A percentile compares a stretch with the other conserved stretches of the same genome.
These are phyloP conservation scores for Aspiorhynchus laticeps DNA, from an alignment of 2,113 vertebrate genomes.

Conservation along the genomic window DNA sequence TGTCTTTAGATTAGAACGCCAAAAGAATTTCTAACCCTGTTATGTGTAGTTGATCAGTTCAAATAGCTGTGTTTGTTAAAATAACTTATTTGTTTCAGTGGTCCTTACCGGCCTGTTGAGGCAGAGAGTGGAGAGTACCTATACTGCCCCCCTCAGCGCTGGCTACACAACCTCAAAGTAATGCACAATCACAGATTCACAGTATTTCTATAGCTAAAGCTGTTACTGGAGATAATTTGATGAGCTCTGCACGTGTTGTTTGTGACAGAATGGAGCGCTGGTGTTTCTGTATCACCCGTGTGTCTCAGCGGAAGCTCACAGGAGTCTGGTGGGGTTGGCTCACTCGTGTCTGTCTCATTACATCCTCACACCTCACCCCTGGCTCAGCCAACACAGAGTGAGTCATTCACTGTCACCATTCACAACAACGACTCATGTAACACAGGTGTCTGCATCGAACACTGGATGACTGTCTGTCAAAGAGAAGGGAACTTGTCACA, in stretches of 20 bases:
- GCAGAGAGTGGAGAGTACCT: slow-evolving; percentile 77
- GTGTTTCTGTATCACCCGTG: slow-evolving; percentile 82
- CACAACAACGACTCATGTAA: neutral
- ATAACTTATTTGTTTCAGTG: slow-evolving; percentile 61
- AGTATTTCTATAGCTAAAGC: neutral
- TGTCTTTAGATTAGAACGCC: neutral
- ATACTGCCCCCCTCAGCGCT: slow-evolving; percentile 79
- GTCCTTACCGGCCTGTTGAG: slow-evolving; percentile 70
- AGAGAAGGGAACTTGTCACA: neutral
- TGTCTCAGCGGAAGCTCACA: slow-evolving; percentile 68
- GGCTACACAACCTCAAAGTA: slow-evolving; percentile 79
- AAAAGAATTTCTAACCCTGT: neutral
- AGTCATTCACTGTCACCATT: slow-evolving; percentile 50
- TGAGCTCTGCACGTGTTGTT: slow-evolving; percentile 21
- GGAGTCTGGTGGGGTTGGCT: slow-evolving; percentile 71
- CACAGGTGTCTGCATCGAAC: neutral
- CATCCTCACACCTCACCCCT: slow-evolving; percentile 70
- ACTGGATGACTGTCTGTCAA: neutral
- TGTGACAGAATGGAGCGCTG: slow-evolving; percentile 70
- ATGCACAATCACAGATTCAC: neutral
- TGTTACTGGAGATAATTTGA: neutral
- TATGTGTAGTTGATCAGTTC: neutral
- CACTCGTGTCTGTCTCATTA: slow-evolving; percentile 69
- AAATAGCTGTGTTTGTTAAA: neutral
- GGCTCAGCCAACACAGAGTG: slow-evolving; percentile 74